Conservation (phyloP, 1,140 invertebrate genomes). For the Ruditapes philippinarum region DNA sequence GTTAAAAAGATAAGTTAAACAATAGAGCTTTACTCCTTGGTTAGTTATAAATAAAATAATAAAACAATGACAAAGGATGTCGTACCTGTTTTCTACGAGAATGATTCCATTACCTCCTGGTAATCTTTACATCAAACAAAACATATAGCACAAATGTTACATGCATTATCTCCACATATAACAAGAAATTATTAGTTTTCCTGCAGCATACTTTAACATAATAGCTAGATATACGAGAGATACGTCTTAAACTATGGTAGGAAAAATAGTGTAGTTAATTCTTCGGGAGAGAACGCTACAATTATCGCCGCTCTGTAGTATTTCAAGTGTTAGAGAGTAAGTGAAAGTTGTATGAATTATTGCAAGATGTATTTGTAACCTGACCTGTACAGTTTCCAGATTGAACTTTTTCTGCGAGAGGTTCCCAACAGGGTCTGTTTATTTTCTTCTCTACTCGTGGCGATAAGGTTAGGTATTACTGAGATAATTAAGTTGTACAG, state of each 20-base stretch:
- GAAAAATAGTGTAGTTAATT: background rate
- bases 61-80: background rate
- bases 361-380: background rate
- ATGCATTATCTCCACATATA: constrained; percentile 4
- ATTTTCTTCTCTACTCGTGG: too few relatives aligned
- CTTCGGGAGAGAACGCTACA: background rate
- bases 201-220: background rate
- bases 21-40: too few relatives aligned
- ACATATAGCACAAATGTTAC: background rate
- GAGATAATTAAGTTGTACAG: too few relatives aligned
- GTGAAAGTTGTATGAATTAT: background rate
- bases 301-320: background rate
- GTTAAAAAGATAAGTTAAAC: too few relatives aligned
- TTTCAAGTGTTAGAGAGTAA: background rate
- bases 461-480: too few relatives aligned
- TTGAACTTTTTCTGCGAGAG: background rate
- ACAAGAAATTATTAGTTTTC: background rate
- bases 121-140: background rate
- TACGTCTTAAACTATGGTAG: too few relatives aligned
- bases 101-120: background rate
- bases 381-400: background rate
- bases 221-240: too few relatives aligned
- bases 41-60: background rate
- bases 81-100: background rate
- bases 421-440: constrained; percentile 19